Conservation (phyloP, 1,140 invertebrate species). For the Sarcophaga bullata region DNA sequence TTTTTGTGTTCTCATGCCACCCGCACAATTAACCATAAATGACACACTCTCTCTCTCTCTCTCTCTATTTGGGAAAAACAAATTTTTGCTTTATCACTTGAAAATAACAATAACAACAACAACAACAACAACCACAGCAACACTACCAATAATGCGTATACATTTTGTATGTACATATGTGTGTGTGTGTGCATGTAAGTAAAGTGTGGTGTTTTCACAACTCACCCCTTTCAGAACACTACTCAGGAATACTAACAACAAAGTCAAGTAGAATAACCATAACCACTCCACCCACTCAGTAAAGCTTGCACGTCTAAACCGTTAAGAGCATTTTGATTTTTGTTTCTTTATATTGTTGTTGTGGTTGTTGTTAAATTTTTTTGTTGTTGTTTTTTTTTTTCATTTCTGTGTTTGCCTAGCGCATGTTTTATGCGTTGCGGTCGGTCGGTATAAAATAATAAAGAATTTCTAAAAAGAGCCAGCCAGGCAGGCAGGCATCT, state of each 20-base stretch:
- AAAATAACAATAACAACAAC: neutral
- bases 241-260: neutral
- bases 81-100: neutral
- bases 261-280: neutral
- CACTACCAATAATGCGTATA: neutral
- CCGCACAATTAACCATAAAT: neutral
- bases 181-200: too few relatives aligned
- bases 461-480: neutral
- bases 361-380: too few relatives aligned
- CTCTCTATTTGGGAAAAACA: neutral
- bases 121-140: neutral
- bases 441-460: slow-evolving; percentile 17
- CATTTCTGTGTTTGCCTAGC: neutral
- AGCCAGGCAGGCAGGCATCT: too few relatives aligned
- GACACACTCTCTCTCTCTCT: neutral
- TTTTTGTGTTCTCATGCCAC: neutral
- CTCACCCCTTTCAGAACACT: neutral
- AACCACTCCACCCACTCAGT: slow-evolving; percentile 32
- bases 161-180: too few relatives aligned
- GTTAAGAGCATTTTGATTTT: neutral
- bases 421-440: slow-evolving; percentile 35
- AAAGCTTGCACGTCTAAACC: slow-evolving; percentile 13
- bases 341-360: neutral
- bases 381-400: neutral
- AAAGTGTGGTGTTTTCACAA: neutral